A percentile compares a stretch with the other conserved stretches of the same genome.
phyloP scores from a whole-genome alignment of 1,140 invertebrate genomes.

The Hylyphantes graminicola region DNA sequence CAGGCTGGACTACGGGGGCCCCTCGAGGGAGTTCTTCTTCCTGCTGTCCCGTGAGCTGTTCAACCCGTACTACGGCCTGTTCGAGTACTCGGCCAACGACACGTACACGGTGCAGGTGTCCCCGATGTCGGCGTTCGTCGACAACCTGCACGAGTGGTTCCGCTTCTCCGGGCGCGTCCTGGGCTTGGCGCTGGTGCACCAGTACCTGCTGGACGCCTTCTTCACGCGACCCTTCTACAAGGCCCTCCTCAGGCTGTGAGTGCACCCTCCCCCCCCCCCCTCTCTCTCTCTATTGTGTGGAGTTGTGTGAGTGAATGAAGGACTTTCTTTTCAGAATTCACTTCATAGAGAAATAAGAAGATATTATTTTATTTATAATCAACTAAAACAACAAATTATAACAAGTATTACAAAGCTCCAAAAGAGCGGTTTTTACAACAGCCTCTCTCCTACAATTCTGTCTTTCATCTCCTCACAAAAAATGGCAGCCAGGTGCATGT shows the following conservation, averaged over 20 bases:
- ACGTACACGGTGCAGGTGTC: slow-evolving; percentile 98
- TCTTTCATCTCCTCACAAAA: too few species aligned
- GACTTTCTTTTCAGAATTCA: too few species aligned
- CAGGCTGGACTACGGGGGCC: slow-evolving; percentile 93
- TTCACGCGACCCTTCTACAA: slow-evolving; percentile 98
- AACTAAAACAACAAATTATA: too few species aligned
- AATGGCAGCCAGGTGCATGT: too few species aligned
- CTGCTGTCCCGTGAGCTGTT: slow-evolving; percentile 94
- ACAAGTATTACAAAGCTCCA: too few species aligned
- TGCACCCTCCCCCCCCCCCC: slow-evolving; percentile 59
- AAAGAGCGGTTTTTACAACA: too few species aligned
- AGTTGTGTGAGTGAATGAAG: too few species aligned
- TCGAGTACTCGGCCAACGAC: slow-evolving; percentile 98
- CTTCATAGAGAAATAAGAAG: too few species aligned
- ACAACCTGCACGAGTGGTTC: slow-evolving; percentile 98
- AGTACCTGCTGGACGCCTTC: slow-evolving; percentile 95
- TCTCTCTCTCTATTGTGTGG: too few species aligned
- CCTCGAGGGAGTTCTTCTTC: slow-evolving; percentile 97
- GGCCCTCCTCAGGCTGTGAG: slow-evolving; percentile 84
- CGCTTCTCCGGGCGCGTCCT: slow-evolving; percentile 93
- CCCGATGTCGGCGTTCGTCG: slow-evolving; percentile 97
- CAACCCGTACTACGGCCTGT: slow-evolving; percentile 97
- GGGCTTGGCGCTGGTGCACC: slow-evolving; percentile 93
- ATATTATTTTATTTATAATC: too few species aligned
- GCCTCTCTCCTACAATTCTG: too few species aligned